Percentiles rank a stretch among this genome's conserved stretches.
phyloP scores from a whole-genome alignment of 2,888 invertebrate species.

The Endomychus coccineus region DNA sequence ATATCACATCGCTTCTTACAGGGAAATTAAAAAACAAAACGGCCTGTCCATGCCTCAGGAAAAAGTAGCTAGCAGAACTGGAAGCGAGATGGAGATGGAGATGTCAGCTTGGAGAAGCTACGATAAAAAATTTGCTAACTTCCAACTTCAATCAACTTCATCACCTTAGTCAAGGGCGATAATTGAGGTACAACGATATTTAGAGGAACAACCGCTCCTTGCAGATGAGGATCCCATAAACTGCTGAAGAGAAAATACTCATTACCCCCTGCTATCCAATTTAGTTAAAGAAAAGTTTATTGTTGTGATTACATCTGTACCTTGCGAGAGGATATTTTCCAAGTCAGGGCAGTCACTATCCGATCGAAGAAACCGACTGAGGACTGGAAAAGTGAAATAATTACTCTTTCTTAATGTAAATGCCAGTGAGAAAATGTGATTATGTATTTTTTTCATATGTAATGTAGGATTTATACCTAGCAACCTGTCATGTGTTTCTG shows the following conservation, averaged over 20 bases:
- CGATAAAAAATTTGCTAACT: slow-evolving; percentile 2
- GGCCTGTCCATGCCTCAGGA: too few relatives aligned
- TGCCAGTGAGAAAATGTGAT: too few relatives aligned
- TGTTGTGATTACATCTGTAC: slow-evolving; percentile 11
- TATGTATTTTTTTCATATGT: too few relatives aligned
- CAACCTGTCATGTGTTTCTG: too few relatives aligned
- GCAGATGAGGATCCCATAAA: slow-evolving; percentile 2
- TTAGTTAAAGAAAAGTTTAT: slow-evolving; percentile 10
- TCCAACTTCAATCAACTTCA: slow-evolving; percentile 6
- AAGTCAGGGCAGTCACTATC: slow-evolving; percentile 10
- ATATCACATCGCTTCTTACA: not conserved
- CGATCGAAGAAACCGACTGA: slow-evolving; percentile 4
- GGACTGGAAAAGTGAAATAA: slow-evolving; percentile 9
- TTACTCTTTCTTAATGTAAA: slow-evolving; percentile 7
- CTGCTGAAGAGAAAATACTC: slow-evolving; percentile 6
- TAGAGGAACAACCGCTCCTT: slow-evolving; percentile 1
- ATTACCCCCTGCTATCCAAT: slow-evolving; percentile 7
- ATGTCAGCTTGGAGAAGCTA: slow-evolving; percentile 5
- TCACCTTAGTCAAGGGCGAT: slow-evolving; percentile 17
- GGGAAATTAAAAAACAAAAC: not conserved
- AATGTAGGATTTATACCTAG: too few relatives aligned
- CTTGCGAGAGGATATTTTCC: slow-evolving; percentile 12
- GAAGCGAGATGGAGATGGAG: not conserved
- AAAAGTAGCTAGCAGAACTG: not conserved
- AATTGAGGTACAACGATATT: slow-evolving; percentile 19